A percentile compares a stretch with the other conserved stretches of the same genome.
phyloP scores from a whole-genome alignment of 2,888 invertebrate genomes.

The Chrysolina haemoptera region DNA sequence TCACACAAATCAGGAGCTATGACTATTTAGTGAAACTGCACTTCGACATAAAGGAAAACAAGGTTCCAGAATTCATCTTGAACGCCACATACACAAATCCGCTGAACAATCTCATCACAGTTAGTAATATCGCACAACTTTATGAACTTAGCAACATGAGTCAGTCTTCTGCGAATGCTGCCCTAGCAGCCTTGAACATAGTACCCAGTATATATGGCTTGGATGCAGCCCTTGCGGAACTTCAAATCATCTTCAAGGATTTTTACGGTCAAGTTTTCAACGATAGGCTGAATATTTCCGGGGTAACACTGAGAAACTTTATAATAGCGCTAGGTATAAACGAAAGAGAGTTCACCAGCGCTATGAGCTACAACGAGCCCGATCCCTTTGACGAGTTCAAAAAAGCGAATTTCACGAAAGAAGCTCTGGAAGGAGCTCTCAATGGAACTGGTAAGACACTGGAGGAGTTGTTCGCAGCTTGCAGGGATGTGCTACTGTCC shows the following conservation, averaged over 20 bases:
- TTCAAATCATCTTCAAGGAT: slow-evolving; percentile 30
- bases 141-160: slow-evolving; percentile 31
- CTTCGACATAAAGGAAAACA: slow-evolving; percentile 41
- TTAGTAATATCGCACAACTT: slow-evolving; percentile 34
- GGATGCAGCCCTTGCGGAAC: slow-evolving; percentile 22
- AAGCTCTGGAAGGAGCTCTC: slow-evolving; percentile 24
- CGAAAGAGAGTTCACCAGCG: slow-evolving; percentile 32
- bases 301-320: slow-evolving; percentile 35
- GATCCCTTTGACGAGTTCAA: slow-evolving; percentile 38
- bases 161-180: slow-evolving; percentile 24
- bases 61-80: slow-evolving; percentile 40
- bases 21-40: slow-evolving; percentile 44
- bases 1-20: slow-evolving; percentile 6
- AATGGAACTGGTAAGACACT: slow-evolving; percentile 15
- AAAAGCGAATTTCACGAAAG: slow-evolving; percentile 35
- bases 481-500: slow-evolving; percentile 27
- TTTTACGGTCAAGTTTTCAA: slow-evolving; percentile 34
- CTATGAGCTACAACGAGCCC: slow-evolving; percentile 35
- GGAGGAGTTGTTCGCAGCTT: slow-evolving; percentile 34
- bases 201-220: slow-evolving; percentile 30
- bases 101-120: slow-evolving; percentile 28
- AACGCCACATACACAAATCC: slow-evolving; percentile 36
- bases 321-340: slow-evolving; percentile 29
- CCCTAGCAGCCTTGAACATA: slow-evolving; percentile 33
- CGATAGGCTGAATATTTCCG: slow-evolving; percentile 25